Percentiles rank a stretch among this genome's conserved stretches.
These are phyloP conservation scores for Embiotoca jacksoni DNA, from an alignment of 2,113 vertebrate species.

Conservation along the genomic window DNA sequence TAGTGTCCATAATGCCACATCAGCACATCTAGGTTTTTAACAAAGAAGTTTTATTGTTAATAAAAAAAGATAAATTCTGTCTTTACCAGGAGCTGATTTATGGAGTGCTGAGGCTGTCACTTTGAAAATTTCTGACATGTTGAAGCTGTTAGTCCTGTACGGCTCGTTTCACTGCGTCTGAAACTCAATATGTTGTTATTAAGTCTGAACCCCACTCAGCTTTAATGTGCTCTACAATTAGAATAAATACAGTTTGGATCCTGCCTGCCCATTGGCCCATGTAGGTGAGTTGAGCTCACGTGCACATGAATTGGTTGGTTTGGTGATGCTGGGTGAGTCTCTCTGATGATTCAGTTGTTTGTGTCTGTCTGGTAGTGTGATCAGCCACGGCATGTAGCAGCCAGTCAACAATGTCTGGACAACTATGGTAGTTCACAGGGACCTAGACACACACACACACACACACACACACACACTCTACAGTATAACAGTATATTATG, in stretches of 20 bases:
- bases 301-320: background rate
- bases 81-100: background rate
- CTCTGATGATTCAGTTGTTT: slow-evolving; percentile 8
- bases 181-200: slow-evolving; percentile 26
- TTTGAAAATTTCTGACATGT: background rate
- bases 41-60: background rate
- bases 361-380: slow-evolving; percentile 25
- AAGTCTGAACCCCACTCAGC: background rate
- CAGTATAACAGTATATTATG: too few relatives aligned
- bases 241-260: slow-evolving; percentile 17
- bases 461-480: background rate
- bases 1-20: background rate
- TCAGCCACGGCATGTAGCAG: background rate
- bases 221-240: slow-evolving; percentile 9
- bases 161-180: background rate
- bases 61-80: too few relatives aligned
- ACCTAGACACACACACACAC: background rate
- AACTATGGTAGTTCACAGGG: slow-evolving; percentile 2
- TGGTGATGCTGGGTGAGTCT: background rate
- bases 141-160: background rate
- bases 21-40: slow-evolving; percentile 2
- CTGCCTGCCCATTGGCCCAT: slow-evolving; percentile 3
- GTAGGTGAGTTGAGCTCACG: slow-evolving; percentile 19
- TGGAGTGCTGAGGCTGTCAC: background rate
- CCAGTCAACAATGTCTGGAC: background rate